Evolutionary conservation across 2,113 vertebrate species (phyloP).

Genomic region (Lycaon pictus): DNA sequence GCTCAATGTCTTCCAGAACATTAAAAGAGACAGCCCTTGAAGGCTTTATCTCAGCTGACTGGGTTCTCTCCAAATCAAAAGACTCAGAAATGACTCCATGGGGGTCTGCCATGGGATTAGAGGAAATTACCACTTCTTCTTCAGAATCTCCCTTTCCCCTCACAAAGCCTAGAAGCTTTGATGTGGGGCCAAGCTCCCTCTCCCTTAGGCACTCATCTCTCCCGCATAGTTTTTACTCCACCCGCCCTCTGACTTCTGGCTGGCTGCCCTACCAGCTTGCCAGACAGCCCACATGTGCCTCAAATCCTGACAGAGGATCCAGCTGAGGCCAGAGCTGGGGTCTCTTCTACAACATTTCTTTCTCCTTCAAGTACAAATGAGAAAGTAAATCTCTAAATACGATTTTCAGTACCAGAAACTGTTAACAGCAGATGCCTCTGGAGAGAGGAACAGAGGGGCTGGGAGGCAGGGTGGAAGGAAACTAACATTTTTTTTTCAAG

Average conservation of each 20-base stretch:
- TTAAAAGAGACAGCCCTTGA: background rate
- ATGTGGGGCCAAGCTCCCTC: background rate
- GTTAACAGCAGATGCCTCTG: background rate
- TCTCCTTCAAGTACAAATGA: background rate
- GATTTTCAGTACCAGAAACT: conserved; percentile 22
- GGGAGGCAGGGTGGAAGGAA: background rate
- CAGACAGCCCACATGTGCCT: background rate
- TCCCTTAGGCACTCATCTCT: background rate
- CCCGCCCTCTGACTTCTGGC: background rate
- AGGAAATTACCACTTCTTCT: conserved; percentile 27
- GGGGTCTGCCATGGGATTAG: background rate
- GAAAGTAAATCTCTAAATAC: background rate
- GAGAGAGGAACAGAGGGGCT: background rate
- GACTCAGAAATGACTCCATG: background rate
- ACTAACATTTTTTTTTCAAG: background rate
- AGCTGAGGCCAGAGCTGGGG: background rate
- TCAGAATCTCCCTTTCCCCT: background rate
- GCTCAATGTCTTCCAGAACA: background rate
- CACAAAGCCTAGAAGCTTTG: background rate
- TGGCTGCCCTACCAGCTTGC: background rate
- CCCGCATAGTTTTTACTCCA: background rate
- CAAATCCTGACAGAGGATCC: background rate
- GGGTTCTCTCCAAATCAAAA: background rate
- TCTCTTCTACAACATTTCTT: background rate
- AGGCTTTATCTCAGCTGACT: background rate